Base-by-base conservation (phyloP, 2,888 invertebrate species). In the Dromius quadrimaculatus region DNA sequence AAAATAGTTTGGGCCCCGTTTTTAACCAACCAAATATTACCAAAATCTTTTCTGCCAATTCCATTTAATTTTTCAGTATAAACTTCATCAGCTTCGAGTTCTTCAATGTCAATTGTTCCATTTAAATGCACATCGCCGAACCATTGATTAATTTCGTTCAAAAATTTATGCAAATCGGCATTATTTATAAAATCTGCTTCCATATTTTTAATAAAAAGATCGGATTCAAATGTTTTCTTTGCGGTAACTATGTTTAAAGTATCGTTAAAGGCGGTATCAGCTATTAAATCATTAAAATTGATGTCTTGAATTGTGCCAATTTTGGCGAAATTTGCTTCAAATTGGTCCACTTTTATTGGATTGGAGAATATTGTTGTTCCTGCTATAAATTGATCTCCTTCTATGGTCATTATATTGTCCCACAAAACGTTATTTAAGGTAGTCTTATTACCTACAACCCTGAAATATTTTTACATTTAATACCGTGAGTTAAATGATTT, bases 11-110 rank as follows among this genome's bases (percentile, higher is more conserved):
- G 83, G 15, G 79, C 77, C 0, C 77, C 78, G 36, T 74, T 76
- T 17, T 76, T 78, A 57, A 83, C 78, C 1, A 84, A 74, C 83
- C 84, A 84, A 71, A 78, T 78, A 5, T 76, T 74, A 1, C 83
- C 82, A 74, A 87, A 85, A 15, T 82, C 76, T 0, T 76, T 66
- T 0, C 79, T 77, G 0, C 76, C 73, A 34, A 86, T 80, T 13
- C 80, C 83, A 74, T 86, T 85, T 2, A 85, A 76, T 13, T 76
- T 78, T 9, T 76, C 74, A 75, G 85, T 84, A 63, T 78, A 78
- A 2, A 87, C 76, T 11, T 81, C 81, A 38, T 81, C 78, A 2
- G 85, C 76, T 54, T 72, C 64, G 2, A 77, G 13, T 28, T 54
- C 13, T 1, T 54, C 28, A 1, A 54, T 28, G 5, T 23, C n/a